Percentiles rank a stretch among this genome's conserved stretches.
Conservation (phyloP, 1,140 invertebrate genomes). For the Solenopsis fugax region DNA sequence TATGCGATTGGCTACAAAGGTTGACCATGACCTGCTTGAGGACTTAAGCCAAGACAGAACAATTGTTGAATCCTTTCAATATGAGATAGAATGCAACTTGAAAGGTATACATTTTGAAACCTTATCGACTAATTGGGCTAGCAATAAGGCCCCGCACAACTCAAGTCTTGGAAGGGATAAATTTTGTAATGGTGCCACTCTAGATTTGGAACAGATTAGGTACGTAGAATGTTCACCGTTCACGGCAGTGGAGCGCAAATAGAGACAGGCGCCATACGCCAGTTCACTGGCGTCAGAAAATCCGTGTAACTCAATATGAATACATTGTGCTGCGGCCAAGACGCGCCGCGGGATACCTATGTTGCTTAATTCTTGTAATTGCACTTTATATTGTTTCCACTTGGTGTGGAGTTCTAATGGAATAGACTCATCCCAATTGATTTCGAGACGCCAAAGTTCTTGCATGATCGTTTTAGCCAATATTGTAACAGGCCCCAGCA, state of each 20-base stretch:
- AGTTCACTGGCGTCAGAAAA: neutral
- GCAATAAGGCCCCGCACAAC: neutral
- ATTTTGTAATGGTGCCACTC: neutral
- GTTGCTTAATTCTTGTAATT: neutral
- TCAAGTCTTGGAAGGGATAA: neutral
- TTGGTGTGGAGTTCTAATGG: neutral
- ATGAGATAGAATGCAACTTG: neutral
- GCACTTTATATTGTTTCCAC: neutral
- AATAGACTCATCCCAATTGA: neutral
- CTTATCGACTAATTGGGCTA: neutral
- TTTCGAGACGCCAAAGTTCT: neutral
- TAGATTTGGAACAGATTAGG: neutral
- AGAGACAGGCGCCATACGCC: neutral
- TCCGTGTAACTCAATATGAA: neutral
- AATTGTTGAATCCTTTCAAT: neutral
- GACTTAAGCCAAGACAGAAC: neutral
- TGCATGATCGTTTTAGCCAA: neutral
- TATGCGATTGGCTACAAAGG: neutral
- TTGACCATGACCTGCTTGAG: neutral
- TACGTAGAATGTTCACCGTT: too few species aligned
- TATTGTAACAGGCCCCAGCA: neutral
- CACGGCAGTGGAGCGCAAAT: neutral
- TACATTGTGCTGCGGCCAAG: accelerated
- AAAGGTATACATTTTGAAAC: neutral
- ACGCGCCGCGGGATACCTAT: neutral